Base-by-base conservation (phyloP, 1,140 invertebrate species). In the Papilio polytes region DNA sequence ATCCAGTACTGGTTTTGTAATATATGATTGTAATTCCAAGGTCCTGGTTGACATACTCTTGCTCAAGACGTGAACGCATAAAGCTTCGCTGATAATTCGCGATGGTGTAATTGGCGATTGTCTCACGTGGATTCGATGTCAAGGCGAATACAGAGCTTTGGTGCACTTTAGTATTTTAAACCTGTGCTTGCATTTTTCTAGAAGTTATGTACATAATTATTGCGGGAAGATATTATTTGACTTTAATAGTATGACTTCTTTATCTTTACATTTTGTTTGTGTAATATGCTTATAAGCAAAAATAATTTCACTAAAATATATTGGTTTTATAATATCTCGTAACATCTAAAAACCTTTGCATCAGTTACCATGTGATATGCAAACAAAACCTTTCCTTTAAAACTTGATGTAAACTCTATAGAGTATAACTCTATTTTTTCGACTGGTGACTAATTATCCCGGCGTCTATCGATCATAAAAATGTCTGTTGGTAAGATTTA, bases 21-120 rank as follows among this genome's bases (percentile, higher is more conserved):
- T 48, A 22, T 74, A 20, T 41, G 73, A 48, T 1, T n/a, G 22
- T 12, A 22, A 12, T 51, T 22, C 10, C 74, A 76, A 76, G 74
- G 74, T 48, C 74, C 74, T 70, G 41, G 72, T 74, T 74, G 74
- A 76, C 46, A 74, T 74, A 20, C 41, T 13, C 41, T 76, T 76
- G 74, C 74, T 76, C 46, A 76, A 76, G 44, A 76, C 9, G 12
- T 76, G 83, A 80, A 70, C 66, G 79, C 86, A 88, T 87, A 88
- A 89, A 89, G 79, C 84, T 81, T 79, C 73, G 46, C 20, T 86
- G 87, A 82, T 86, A 88, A 86, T 79, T 84, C 80, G 46, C 80
- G 82, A 78, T 63, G 77, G 82, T 78, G 80, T 86, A 86, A 87
- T 86, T 85, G 83, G 63, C 82, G 78, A 87, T 87, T 87, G 86